phyloP scores from a whole-genome alignment of 2,797 vertebrate species.

The Gymnothorax javanicus region DNA sequence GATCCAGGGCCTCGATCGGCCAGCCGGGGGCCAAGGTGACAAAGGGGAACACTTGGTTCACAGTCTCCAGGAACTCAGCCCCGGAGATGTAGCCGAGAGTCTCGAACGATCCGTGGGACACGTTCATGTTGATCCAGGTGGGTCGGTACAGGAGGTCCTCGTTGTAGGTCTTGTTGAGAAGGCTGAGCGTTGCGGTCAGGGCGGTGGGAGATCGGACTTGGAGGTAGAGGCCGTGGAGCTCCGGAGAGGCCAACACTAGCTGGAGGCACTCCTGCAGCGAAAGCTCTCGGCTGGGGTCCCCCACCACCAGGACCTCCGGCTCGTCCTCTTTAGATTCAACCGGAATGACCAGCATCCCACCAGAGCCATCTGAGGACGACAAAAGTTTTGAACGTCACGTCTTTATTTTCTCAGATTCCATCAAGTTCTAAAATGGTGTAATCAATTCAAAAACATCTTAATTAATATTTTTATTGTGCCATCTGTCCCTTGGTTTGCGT shows the following conservation, averaged over 20 bases:
- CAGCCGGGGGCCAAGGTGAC: conserved; percentile 74
- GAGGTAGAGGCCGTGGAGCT: conserved; percentile 70
- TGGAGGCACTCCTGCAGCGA: conserved; percentile 59
- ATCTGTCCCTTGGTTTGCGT: neutral
- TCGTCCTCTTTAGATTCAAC: conserved; percentile 46
- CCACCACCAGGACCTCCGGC: conserved; percentile 54
- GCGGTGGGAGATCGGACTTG: conserved; percentile 56
- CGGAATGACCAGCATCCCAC: conserved; percentile 73
- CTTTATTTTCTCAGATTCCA: neutral
- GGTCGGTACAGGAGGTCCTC: conserved; percentile 62
- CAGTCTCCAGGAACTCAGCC: conserved; percentile 62
- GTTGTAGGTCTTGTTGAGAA: conserved; percentile 60
- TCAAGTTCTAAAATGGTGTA: neutral
- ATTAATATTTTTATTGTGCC: neutral
- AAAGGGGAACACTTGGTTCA: conserved; percentile 71
- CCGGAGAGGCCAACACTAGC: conserved; percentile 47
- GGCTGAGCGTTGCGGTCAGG: conserved; percentile 65
- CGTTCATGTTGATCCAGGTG: conserved; percentile 73
- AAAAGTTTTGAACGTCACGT: neutral
- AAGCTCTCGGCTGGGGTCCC: conserved; percentile 40
- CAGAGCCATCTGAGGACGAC: conserved; percentile 56
- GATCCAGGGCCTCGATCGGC: conserved; percentile 60
- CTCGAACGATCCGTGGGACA: conserved; percentile 53
- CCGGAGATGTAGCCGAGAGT: conserved; percentile 59
- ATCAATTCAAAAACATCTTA: neutral